Evolutionary conservation across 2,888 invertebrate genomes (phyloP).

Genomic region (Gastracanthus pulcherrimus): DNA sequence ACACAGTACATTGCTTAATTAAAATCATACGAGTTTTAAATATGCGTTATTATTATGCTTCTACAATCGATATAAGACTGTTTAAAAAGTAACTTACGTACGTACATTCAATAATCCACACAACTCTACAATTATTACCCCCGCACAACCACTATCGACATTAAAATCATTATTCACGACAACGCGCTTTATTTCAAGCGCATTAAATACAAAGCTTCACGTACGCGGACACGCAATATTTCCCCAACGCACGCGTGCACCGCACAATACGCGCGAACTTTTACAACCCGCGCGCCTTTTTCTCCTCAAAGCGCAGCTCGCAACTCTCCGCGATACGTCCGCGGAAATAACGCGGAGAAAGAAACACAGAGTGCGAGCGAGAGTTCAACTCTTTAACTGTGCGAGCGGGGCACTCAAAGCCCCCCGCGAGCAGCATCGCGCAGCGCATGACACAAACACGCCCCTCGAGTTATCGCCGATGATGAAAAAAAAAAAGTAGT

Average conservation of each 20-base stretch:
- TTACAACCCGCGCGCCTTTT: neutral
- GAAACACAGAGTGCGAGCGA: neutral
- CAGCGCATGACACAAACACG: conserved; percentile 60
- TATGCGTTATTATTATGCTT: too few species aligned
- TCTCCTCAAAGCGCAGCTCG: too few species aligned
- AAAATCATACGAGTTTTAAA: neutral
- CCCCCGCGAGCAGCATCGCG: conserved; percentile 40
- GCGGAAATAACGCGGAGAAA: conserved; percentile 18
- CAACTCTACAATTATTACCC: neutral
- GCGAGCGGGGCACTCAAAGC: conserved; percentile 39
- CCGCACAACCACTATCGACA: neutral
- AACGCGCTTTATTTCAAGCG: neutral
- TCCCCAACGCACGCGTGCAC: conserved; percentile 1
- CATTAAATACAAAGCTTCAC: neutral
- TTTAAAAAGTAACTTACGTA: too few species aligned
- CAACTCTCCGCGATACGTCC: neutral
- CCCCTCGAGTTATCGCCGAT: conserved; percentile 61
- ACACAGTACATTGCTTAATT: neutral
- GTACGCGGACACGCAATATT: neutral
- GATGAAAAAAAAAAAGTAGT: conserved; percentile 45
- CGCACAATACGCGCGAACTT: conserved; percentile 19
- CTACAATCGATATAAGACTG: too few species aligned
- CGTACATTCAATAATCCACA: too few species aligned
- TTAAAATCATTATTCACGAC: conserved; percentile 19
- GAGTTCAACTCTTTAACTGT: conserved; percentile 27